Conservation (phyloP, 2,797 vertebrate genomes). For the Anas bahamensis region DNA sequence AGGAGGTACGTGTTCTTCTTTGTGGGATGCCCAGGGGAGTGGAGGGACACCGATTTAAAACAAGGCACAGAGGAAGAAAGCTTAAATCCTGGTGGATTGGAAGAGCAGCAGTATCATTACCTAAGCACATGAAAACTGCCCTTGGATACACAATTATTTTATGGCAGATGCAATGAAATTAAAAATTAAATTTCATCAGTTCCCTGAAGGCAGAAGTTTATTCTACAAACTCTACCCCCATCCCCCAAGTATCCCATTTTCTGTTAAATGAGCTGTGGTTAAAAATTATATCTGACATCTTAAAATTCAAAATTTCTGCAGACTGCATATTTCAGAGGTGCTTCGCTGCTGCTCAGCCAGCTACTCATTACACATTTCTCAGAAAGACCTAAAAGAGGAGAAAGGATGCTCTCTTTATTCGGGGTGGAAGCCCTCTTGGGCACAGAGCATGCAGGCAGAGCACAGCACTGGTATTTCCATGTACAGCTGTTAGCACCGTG, state of each 20-base stretch:
- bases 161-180: background rate
- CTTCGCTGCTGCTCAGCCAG: background rate
- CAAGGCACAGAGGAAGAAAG: background rate
- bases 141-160: background rate
- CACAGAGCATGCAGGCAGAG: background rate
- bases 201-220: background rate
- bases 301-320: background rate
- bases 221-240: background rate
- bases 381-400: background rate
- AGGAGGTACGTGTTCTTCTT: background rate
- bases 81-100: background rate
- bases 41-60: background rate
- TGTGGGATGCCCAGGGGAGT: background rate
- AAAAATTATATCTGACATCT: background rate
- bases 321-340: background rate
- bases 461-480: background rate
- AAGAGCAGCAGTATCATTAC: background rate
- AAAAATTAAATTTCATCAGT: background rate
- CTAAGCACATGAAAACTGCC: background rate
- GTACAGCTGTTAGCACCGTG: background rate
- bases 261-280: background rate
- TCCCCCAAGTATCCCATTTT: background rate
- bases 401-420: background rate
- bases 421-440: background rate
- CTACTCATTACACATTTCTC: background rate